Evolutionary conservation across 2,797 vertebrate species (phyloP).

Genomic region (Siniperca scherzeri): DNA sequence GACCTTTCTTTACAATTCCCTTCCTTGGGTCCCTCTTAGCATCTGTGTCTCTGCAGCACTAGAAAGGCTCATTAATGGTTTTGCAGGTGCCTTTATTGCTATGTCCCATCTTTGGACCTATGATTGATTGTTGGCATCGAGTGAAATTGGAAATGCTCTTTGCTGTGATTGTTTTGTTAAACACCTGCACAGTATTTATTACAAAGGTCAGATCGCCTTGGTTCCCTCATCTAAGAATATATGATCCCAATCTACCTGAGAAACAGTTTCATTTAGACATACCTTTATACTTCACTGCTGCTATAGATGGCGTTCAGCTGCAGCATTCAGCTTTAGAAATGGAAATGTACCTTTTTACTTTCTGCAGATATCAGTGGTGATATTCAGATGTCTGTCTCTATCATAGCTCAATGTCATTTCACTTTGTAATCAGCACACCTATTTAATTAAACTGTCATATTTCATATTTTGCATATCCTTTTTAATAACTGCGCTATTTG

Average conservation of each 20-base stretch:
- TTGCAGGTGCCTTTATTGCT: constrained; percentile 78
- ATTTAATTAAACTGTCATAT: constrained; percentile 65
- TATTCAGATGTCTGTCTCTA: constrained; percentile 46
- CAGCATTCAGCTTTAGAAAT: constrained; percentile 32
- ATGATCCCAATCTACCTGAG: constrained; percentile 64
- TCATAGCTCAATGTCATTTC: constrained; percentile 36
- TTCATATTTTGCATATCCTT: constrained; percentile 55
- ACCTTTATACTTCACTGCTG: constrained; percentile 26
- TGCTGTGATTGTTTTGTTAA: constrained; percentile 83
- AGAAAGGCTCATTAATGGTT: constrained; percentile 79
- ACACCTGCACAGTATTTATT: constrained; percentile 77
- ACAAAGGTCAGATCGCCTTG: constrained; percentile 69
- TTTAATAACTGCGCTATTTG: constrained; percentile 51
- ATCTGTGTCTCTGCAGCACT: constrained; percentile 77
- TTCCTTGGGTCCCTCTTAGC: constrained; percentile 64
- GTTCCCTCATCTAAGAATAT: constrained; percentile 60
- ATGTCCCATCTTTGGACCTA: constrained; percentile 76
- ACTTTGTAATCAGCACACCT: constrained; percentile 53
- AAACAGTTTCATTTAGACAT: constrained; percentile 62
- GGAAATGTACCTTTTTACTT: constrained; percentile 27
- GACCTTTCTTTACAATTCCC: constrained; percentile 84
- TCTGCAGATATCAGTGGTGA: constrained; percentile 29
- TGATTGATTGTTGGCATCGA: constrained; percentile 83
- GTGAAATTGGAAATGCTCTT: constrained; percentile 81
- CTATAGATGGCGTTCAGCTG: constrained; percentile 14